Conservation (phyloP, 2,888 invertebrate genomes). For the Azorinus chamasolen region DNA sequence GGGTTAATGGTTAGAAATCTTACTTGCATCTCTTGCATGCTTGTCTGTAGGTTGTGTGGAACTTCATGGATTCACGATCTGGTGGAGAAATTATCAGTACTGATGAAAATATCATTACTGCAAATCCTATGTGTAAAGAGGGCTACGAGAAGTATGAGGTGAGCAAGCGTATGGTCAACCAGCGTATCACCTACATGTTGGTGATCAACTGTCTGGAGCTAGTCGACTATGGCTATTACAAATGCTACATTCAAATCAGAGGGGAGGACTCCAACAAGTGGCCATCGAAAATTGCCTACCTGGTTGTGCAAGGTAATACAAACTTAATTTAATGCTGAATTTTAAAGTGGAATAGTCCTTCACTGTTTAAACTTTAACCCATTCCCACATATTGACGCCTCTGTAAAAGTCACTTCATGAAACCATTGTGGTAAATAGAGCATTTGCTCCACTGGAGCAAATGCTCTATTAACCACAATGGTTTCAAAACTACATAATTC, state of each 20-base stretch:
- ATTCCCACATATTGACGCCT: too few species aligned
- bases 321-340: too few species aligned
- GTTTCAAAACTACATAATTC: too few species aligned
- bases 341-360: too few species aligned
- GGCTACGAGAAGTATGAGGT: constrained; percentile 74
- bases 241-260: constrained; percentile 76
- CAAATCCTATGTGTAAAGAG: constrained; percentile 63
- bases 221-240: constrained; percentile 81
- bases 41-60: constrained; percentile 68
- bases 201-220: constrained; percentile 78
- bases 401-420: too few species aligned
- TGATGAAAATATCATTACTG: constrained; percentile 64
- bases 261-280: constrained; percentile 60
- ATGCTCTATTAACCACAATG: too few species aligned
- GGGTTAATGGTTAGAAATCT: too few species aligned
- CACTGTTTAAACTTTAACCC: too few species aligned
- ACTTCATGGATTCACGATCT: constrained; percentile 49
- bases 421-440: too few species aligned
- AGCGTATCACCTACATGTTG: constrained; percentile 78
- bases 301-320: constrained; percentile 78
- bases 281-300: constrained; percentile 72
- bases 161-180: constrained; percentile 55
- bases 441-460: too few species aligned
- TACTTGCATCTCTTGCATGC: too few species aligned
- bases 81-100: constrained; percentile 67